These are phyloP conservation scores for Acleris emargana DNA, from an alignment of 2,888 invertebrate species.

Conservation along the genomic window DNA sequence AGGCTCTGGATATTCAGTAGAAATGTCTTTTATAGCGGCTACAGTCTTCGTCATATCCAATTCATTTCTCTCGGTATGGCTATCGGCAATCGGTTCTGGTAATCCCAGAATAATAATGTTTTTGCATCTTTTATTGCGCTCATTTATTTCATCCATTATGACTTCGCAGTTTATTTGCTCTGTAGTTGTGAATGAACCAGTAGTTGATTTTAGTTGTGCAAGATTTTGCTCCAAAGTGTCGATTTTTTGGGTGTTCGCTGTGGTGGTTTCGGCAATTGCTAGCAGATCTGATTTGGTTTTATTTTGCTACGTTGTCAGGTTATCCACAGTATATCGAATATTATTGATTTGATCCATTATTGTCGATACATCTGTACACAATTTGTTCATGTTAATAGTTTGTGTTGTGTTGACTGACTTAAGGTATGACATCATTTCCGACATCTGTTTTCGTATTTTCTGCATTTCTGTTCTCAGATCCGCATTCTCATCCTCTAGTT, in stretches of 20 bases:
- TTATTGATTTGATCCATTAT: not conserved
- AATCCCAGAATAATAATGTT: constrained; percentile 20
- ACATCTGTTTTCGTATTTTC: constrained; percentile 3
- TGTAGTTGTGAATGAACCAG: not conserved
- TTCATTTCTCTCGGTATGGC: constrained; percentile 4
- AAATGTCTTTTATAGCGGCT: constrained; percentile 1
- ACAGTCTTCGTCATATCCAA: not conserved
- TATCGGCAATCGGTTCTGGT: constrained; percentile 7
- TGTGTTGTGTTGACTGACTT: not conserved
- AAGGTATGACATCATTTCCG: not conserved
- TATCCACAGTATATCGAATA: not conserved
- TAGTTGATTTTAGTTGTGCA: not conserved
- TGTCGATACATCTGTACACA: not conserved
- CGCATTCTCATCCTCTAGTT: not conserved
- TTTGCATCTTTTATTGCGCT: constrained; percentile 15
- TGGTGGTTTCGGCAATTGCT: not conserved
- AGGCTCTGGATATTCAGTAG: constrained; percentile 2
- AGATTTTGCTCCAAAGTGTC: not conserved
- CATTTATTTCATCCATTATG: constrained; percentile 16
- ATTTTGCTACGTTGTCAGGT: not conserved
- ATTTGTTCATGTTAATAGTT: not conserved
- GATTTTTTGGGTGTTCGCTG: constrained; percentile 2
- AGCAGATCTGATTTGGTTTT: constrained; percentile 1
- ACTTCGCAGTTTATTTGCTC: constrained; percentile 9
- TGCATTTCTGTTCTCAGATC: not conserved